Base-by-base conservation (phyloP, 2,113 vertebrate genomes). In the Petrocephalus microphthalmus region DNA sequence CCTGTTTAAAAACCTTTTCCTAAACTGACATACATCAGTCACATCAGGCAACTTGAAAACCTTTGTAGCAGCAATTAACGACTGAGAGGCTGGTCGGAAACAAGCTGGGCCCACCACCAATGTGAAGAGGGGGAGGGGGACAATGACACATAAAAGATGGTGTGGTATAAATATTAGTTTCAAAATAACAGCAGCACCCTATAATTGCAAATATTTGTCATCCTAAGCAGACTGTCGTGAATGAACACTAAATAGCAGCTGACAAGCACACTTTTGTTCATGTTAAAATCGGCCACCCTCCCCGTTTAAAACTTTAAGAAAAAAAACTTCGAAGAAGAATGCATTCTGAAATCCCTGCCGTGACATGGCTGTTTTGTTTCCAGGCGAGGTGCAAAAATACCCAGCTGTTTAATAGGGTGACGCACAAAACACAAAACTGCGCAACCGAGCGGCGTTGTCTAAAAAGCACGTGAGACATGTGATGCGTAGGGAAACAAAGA, bases 81-180 rank as follows among this genome's bases (percentile, higher is more conserved):
- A 51, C n/a, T 64, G 42, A 85, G 22, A 71, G 19, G 33, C 67
- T 37, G 71, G 33, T 78, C 71, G 42, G 71, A 78, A 78, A 37
- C 37, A 42, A 29, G 37, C 71, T 78, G 42, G 42, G 1, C 33
- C 71, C 15, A 7, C 71, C 17, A 37, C 71, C 33, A 7, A 78
- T 42, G 1, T 42, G 33, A 78, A 42, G 11, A n/a, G 25, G 25
- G 60, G 60, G 25, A n/a, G 60, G 57, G 60, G 25, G n/a, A 67
- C 60, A 67, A 8, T 67, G 60, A 87, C 57, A 87, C 3, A 42
- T 42, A 42, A 25, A 4, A 42, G 47, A 53, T 8, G 64, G n/a
- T 78, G 87, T 29, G 19, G 57, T 49, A 54, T 49, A 84, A 84
- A 57, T 67, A 89, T 88, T 67, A 89, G 89, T 88, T 54, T 83